Evolutionary conservation across 2,113 vertebrate species (phyloP).

Genomic region (Eupsittula cactorum): DNA sequence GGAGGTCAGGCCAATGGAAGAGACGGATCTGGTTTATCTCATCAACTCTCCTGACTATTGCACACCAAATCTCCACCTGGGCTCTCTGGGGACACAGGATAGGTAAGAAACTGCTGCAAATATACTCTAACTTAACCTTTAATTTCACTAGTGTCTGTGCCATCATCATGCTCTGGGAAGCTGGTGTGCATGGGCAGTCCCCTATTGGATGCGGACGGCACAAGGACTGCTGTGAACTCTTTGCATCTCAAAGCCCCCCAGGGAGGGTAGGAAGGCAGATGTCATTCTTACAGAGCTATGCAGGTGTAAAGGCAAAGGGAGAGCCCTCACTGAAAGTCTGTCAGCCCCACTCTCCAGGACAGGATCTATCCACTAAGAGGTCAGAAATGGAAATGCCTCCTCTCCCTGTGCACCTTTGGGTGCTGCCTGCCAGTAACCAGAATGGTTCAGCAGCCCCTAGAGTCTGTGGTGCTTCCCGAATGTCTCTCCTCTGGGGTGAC

Average conservation of each 20-base stretch:
- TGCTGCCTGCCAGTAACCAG: not conserved
- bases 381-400: not conserved
- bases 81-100: slow-evolving; percentile 79
- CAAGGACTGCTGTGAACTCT: not conserved
- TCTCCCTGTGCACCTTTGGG: not conserved
- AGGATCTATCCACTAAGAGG: not conserved
- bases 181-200: not conserved
- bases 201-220: no score
- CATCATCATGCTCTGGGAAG: fast-evolving
- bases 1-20: slow-evolving; percentile 68
- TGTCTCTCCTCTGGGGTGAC: not conserved
- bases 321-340: not conserved
- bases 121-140: not conserved
- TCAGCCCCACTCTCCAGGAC: not conserved
- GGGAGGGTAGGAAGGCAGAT: not conserved
- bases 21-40: slow-evolving; percentile 78
- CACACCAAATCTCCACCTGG: slow-evolving; percentile 57
- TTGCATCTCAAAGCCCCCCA: not conserved
- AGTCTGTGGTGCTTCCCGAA: not conserved
- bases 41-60: slow-evolving; percentile 79
- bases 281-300: not conserved
- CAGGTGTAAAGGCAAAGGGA: not conserved
- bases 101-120: slow-evolving; percentile 60
- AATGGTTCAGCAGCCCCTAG: not conserved
- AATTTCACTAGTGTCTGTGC: not conserved